Base-by-base conservation (phyloP, 2,113 vertebrate species). In the Machaerirhynchus nigripectus region DNA sequence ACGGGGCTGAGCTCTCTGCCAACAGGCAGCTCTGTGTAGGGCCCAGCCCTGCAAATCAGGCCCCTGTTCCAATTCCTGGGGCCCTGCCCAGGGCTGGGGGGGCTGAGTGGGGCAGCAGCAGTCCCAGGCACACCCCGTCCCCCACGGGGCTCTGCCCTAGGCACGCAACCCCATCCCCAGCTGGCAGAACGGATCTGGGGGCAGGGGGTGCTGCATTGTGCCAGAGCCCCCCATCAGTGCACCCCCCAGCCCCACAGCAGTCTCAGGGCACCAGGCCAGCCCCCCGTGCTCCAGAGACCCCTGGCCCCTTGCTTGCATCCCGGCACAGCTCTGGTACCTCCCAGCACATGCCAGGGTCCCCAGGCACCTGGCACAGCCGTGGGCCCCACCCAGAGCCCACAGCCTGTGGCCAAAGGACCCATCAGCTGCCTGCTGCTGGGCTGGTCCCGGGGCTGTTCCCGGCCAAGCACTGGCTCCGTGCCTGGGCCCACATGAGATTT, bases 121-220 rank as follows among this genome's bases (percentile, higher is more conserved):
- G 26, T 13, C 8, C 14, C 47, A 55, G 47, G 4, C 26, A 42
- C 31, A 24, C 28, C 59, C 24, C 1, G 2, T 68, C 2, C 55
- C 39, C 40, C 6, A 2, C 0, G 0, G 44, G 23, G 27, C 71
- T 44, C 46, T 57, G 37, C n/a, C n/a, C 69, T 5, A 1, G 46
- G 79, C 46, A 37, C 44, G 15, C 1, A 0, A 4, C 31, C 33
- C 35, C n/a, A 5, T 31, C 24, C 26, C 52, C 15, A 12, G 37
- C 40, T 46, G 79, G 84, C 56, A 47, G 22, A 47, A 35, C 0
- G 3, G 44, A 21, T 13, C 33, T 17, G 15, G 14, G 23, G 30
- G 2, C 0, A 1, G 5, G 26, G 24, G 23, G 6, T 8, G 2
- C 28, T n/a, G 9, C 17, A 1, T n/a, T 15, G 19, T 12, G 44